Percentiles rank a stretch among this genome's conserved stretches.
Conservation (phyloP, 2,888 invertebrate genomes). For the Timema podura region DNA sequence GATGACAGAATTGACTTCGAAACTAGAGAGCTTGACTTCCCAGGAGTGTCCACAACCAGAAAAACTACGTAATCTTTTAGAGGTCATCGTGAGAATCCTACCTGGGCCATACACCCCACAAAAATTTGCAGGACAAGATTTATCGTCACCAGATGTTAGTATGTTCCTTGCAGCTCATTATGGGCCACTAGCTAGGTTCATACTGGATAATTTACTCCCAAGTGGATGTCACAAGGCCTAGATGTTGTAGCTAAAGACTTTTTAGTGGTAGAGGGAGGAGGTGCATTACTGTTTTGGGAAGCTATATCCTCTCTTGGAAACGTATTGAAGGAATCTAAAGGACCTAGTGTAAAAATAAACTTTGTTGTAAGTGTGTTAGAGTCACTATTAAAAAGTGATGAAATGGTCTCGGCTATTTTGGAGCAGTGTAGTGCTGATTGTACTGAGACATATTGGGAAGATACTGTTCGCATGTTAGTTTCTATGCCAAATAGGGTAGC, state of each 20-base stretch:
- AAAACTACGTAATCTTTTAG: not conserved
- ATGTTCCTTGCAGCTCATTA: constrained; percentile 49
- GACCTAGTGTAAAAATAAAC: constrained; percentile 39
- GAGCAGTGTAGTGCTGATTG: constrained; percentile 39
- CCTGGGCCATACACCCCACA: constrained; percentile 63
- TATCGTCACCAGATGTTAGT: constrained; percentile 39
- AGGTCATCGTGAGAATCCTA: constrained; percentile 35
- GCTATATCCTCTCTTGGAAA: constrained; percentile 48
- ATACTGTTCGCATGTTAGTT: constrained; percentile 57
- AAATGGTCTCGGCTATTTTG: constrained; percentile 51
- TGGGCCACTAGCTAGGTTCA: constrained; percentile 48
- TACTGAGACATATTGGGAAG: constrained; percentile 44
- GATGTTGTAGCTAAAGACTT: constrained; percentile 37
- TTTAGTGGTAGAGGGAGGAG: constrained; percentile 53
- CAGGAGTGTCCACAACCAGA: not conserved
- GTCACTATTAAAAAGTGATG: constrained; percentile 54
- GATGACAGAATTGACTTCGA: not conserved
- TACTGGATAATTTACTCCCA: constrained; percentile 52
- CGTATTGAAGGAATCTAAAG: constrained; percentile 47
- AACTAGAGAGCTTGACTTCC: not conserved
- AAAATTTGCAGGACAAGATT: constrained; percentile 56
- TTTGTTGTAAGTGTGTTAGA: constrained; percentile 48
- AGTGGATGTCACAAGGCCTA: constrained; percentile 50
- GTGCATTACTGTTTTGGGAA: constrained; percentile 44
- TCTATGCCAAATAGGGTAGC: constrained; percentile 68